These are phyloP conservation scores for Axea sp. DNA, from an alignment of 2,888 invertebrate species.

Conservation along the genomic window DNA sequence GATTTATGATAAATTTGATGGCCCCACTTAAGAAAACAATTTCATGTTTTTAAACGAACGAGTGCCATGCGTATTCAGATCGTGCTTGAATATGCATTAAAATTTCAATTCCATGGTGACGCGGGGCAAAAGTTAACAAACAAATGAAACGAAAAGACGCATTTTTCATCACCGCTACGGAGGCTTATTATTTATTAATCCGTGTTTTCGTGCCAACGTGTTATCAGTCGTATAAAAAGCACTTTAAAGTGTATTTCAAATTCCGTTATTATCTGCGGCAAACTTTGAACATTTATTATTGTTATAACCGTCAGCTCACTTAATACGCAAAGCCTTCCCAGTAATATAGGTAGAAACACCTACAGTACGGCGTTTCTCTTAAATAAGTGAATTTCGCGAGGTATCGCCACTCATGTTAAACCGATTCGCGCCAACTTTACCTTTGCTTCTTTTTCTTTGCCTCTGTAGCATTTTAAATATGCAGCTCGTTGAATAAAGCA, in stretches of 20 bases:
- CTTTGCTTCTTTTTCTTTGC: conserved; percentile 53
- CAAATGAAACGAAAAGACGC: conserved; percentile 15
- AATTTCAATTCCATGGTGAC: conserved; percentile 16
- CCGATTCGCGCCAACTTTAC: conserved; percentile 65
- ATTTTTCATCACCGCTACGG: conserved; percentile 26
- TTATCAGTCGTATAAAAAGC: conserved; percentile 37
- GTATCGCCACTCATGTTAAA: conserved; percentile 68
- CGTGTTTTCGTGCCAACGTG: conserved; percentile 17
- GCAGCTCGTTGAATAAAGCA: conserved; percentile 69
- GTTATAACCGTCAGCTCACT: conserved; percentile 37
- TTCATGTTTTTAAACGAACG: no score
- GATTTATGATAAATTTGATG: no score
- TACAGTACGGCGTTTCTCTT: conserved; percentile 32
- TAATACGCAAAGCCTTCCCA: conserved; percentile 29
- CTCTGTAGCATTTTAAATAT: conserved; percentile 67
- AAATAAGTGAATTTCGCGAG: conserved; percentile 55
- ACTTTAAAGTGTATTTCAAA: conserved; percentile 26
- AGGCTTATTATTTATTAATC: conserved; percentile 35
- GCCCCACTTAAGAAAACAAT: no score
- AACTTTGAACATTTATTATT: conserved; percentile 40
- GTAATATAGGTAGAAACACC: conserved; percentile 49
- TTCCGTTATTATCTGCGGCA: conserved; percentile 36
- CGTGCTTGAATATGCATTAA: conserved; percentile 28
- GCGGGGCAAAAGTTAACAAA: conserved; percentile 22
- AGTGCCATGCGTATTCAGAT: no score